A percentile compares a stretch with the other conserved stretches of the same genome.
These are phyloP conservation scores for Antedon mediterranea DNA, from an alignment of 53 echinoderm and acorn worm species.

Conservation along the genomic window DNA sequence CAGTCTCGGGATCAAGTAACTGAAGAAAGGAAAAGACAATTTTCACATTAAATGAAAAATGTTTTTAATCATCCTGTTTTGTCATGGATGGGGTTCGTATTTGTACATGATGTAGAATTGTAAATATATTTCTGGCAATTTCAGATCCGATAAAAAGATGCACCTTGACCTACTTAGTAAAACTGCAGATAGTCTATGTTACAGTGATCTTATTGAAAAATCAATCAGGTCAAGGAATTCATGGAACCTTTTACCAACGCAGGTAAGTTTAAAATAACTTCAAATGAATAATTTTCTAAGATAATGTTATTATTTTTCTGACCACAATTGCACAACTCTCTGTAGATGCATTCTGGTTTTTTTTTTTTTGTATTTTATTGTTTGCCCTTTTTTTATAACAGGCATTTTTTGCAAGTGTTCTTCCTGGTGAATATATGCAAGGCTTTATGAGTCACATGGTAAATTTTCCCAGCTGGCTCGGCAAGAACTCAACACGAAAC, in stretches of 20 bases:
- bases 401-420: constrained; percentile 79
- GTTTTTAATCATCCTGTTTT: background rate
- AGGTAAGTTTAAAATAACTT: too few species aligned
- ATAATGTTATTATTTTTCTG: too few species aligned
- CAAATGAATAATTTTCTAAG: too few species aligned
- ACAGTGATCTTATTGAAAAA: constrained; percentile 70
- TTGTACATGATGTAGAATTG: too few species aligned
- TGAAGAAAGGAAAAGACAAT: background rate
- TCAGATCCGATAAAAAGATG: constrained; percentile 69
- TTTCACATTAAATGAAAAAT: background rate
- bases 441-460: constrained; percentile 78
- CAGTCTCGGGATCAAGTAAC: background rate
- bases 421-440: constrained; percentile 56
- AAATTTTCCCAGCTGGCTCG: constrained; percentile 86
- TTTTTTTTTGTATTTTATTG: too few species aligned
- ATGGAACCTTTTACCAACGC: constrained; percentile 75
- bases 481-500: constrained; percentile 74
- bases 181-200: constrained; percentile 75
- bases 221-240: constrained; percentile 40
- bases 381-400: constrained; percentile 2
- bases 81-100: too few species aligned
- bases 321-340: too few species aligned
- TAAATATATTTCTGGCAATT: background rate
- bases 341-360: too few species aligned
- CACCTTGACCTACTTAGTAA: constrained; percentile 59